Base-by-base conservation (phyloP, 2,113 vertebrate genomes). In the Muntiacus muntjak region DNA sequence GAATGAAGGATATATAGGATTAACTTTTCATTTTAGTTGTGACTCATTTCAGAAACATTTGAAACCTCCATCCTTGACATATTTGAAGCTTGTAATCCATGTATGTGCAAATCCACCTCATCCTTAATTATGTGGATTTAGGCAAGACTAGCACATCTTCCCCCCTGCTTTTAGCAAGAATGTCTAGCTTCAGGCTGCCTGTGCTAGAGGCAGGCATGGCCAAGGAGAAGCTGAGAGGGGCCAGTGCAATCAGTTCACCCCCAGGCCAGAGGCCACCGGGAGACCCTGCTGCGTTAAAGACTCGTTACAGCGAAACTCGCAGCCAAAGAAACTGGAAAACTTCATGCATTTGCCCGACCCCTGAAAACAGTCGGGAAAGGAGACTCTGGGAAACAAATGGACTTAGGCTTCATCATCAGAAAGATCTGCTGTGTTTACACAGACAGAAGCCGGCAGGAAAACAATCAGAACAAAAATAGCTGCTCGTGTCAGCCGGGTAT, bases 391-490 rank as follows among this genome's bases (percentile, higher is more conserved):
- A 76, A 83, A 79, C 33, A 33, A 36, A 58, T 0, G 12, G 0
- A 9, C 11, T 9, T 17, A 4, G 4, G 1, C 43, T 60, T 26
- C 43, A 3, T 50, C 16, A 19, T 25, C 87, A 52, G 58, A 13
- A 52, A 91, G 58, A 13, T 33, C 7, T 16, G 26, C 67, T 5
- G 1, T 1, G 0, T 30, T 28, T 17, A 33, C 3, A 3, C 25
- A 54, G 91, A 30, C 84, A 55, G 90, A 74, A 83, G 30, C 62
- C 16, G 12, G 60, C 5, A 3, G 71, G 30, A 40, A 98, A 43
- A 58, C 95, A 84, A 7, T 10, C 62, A 78, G 78, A 81, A 60
- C 47, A 30, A 81, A 96, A 98, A 87, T 64, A 95, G 92, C 88
- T 7, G 67, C 16, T 67, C 0, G 11, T 74, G 54, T 40, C 94